Evolutionary conservation across 2,113 vertebrate species (phyloP), one percentile per base, ranked within the genome.

Genomic region (Tautogolabrus adspersus): DNA sequence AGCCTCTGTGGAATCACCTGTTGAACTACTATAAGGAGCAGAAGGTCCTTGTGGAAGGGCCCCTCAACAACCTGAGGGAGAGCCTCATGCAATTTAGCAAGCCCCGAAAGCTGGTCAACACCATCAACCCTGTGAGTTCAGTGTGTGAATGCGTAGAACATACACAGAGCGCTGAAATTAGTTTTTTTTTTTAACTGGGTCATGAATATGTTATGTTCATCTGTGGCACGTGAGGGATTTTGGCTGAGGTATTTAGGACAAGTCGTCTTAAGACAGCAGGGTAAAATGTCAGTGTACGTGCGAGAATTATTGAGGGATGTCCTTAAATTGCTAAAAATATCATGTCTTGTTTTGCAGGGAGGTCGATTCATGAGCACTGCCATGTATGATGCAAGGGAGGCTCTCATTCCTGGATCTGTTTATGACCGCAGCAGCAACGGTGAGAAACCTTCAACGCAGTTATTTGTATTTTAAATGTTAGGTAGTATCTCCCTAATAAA

Each of bases 41-140:
- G 93, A 99, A 99, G 86, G 98, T 99, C 3, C 95, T 99, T 22
- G 98, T 99, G 78, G 98, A 99, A 70, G 98, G 98, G 1, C 98
- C 98, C 0, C 95, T 99, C 18, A 99, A 99, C 87, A 99, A 99
- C 93, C 96, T 99, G 65, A 94, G 98, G 0, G 98, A 99, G 92
- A 99, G 98, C 87, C 96, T 99, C 0, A 99, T 99, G 98, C 98
- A 99, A 90, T 99, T 99, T 94, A 99, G 98, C 95, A 99, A 99
- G 87, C 98, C 98, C 0, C 96, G 98, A 56, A 99, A 99, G 73
- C 95, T 99, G 0, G 97, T 99, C 87, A 99, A 99, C 80, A 98
- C 98, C 79, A 97, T 99, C 94, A 99, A 99, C 89, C 98, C 98
- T 0, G 98, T 99, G 86, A 96, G 97, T 91, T 30, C 5, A 21